Evolutionary conservation across 2,797 vertebrate species (phyloP).

Genomic region (Ispidina lecontei): DNA sequence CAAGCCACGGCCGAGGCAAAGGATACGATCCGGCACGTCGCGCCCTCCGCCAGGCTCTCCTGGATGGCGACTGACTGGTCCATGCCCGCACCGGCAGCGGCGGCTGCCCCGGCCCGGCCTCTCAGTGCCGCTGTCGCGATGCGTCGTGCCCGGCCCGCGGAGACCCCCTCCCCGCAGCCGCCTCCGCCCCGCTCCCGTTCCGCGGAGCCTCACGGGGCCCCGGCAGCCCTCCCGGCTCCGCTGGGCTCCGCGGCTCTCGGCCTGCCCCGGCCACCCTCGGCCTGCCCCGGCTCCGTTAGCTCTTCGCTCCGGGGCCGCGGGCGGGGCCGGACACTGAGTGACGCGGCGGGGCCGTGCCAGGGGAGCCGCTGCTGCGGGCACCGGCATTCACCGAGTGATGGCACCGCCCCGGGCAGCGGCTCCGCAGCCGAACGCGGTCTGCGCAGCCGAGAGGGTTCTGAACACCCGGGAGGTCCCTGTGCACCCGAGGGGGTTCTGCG

Average conservation of each 20-base stretch:
- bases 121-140: not conserved
- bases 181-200: not conserved
- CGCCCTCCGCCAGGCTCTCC: conserved; percentile 82
- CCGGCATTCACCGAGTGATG: not conserved
- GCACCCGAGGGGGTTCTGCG: too few species aligned
- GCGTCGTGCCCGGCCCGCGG: not conserved
- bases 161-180: not conserved
- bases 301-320: not conserved
- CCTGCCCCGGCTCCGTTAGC: not conserved
- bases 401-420: not conserved
- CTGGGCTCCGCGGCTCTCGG: not conserved
- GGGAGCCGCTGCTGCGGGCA: not conserved
- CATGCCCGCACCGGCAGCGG: conserved; percentile 71
- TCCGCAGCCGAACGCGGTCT: not conserved
- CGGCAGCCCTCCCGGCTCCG: not conserved
- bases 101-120: not conserved
- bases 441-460: too few species aligned
- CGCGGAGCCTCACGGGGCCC: not conserved
- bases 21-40: conserved; percentile 91
- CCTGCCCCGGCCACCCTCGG: not conserved
- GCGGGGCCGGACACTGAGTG: not conserved
- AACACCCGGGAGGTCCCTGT: too few species aligned
- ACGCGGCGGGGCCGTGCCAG: not conserved
- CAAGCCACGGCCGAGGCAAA: conserved; percentile 27
- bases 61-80: conserved; percentile 93